Evolutionary conservation across 2,888 invertebrate species (phyloP), one percentile per base, ranked within the genome.

Genomic region (Rapana venosa): DNA sequence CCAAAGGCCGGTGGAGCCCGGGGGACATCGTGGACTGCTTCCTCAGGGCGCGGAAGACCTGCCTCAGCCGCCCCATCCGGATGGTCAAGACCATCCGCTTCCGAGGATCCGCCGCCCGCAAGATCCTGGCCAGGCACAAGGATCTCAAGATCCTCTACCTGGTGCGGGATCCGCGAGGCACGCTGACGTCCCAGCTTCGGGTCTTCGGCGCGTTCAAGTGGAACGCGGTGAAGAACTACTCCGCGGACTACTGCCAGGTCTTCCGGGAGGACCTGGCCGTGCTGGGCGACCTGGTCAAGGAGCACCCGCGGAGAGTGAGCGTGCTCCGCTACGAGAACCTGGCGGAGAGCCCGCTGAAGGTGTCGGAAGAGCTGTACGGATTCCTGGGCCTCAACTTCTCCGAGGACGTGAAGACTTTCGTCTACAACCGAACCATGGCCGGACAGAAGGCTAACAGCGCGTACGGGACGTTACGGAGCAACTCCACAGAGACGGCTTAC

Each of bases 31-130:
- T 90, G 20, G 26, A 89, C 22, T 91, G 91, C 56, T 90, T 89
- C 61, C 32, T 90, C 13, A 6, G 90, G n/a, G 35, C 88, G 22
- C 6, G 90, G 36, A 32, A 87, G 20, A 22, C 66, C 15, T 91
- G 91, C 81, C 58, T 87, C 4, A 58, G 36, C 8, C 89, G 79
- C 26, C 81, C 85, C 17, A 22, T 87, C 56, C 70, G 79, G 0
- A 87, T 91, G 79, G 87, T 90, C 61, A 91, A 91, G 66, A 90
- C 91, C 58, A 91, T 91, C 32, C 89, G 91, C 11, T 87, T 90
- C 74, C 35, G 89, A 32, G 89, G 89, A 30, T 32, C 87, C 22
- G 89, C 90, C 58, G 91, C 88, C 8, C 86, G 88, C 30, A 13
- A 56, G 77, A 58, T 90, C 6, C 47, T 91, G 77, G 74, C 58